Percentiles rank a stretch among this genome's conserved stretches.
Conservation (phyloP, 2,888 invertebrate genomes). For the Uloborus plumipes region DNA sequence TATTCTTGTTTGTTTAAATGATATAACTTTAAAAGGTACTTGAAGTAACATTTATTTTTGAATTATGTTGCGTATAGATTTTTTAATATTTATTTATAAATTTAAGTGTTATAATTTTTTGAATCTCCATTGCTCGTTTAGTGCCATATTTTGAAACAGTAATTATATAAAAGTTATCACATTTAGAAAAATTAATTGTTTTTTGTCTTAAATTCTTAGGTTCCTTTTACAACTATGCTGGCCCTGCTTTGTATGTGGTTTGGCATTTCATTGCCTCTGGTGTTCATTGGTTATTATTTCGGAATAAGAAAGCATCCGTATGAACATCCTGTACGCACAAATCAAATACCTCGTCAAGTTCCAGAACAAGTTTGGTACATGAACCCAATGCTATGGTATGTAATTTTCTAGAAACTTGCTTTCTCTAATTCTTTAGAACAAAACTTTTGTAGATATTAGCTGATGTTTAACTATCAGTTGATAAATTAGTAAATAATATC, state of each 20-base stretch:
- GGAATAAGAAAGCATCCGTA: slow-evolving; percentile 96
- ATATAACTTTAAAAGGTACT: no score
- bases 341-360: slow-evolving; percentile 98
- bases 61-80: no score
- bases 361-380: slow-evolving; percentile 98
- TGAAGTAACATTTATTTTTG: no score
- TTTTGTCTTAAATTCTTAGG: slow-evolving; percentile 66
- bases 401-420: slow-evolving; percentile 6
- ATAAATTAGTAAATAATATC: no score
- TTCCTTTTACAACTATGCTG: slow-evolving; percentile 95
- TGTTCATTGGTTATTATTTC: slow-evolving; percentile 97
- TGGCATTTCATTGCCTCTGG: slow-evolving; percentile 97
- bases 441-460: no score
- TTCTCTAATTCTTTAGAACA: no score
- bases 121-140: background rate
- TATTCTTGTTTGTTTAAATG: no score
- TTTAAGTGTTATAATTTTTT: background rate
- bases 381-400: slow-evolving; percentile 85
- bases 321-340: slow-evolving; percentile 97
- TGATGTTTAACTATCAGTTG: no score
- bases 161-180: no score
- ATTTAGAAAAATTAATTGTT: background rate
- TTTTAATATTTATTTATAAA: background rate
- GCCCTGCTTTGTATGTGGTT: slow-evolving; percentile 97
- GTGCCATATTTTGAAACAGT: no score